Evolutionary conservation across 2,797 vertebrate species (phyloP).

Genomic region (Aselliscus stoliczkanus): DNA sequence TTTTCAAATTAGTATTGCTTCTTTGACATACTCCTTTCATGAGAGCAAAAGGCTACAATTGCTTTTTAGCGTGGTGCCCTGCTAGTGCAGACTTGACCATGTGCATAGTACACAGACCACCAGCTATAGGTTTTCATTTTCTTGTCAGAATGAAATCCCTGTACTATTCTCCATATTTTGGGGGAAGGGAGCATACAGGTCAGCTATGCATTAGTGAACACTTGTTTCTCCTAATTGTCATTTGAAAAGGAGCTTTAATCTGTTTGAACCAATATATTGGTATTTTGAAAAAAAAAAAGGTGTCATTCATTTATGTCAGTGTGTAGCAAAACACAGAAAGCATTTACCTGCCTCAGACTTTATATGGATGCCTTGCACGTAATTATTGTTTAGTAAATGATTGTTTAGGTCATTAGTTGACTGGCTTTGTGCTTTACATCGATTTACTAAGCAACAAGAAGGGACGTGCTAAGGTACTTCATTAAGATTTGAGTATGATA

Average conservation of each 20-base stretch:
- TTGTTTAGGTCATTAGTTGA: neutral
- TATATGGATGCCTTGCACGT: neutral
- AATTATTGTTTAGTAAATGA: neutral
- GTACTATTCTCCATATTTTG: neutral
- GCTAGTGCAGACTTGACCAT: neutral
- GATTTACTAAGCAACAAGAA: neutral
- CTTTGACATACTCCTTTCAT: slow-evolving; percentile 16
- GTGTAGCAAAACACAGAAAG: neutral
- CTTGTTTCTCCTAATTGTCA: neutral
- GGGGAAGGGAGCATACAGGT: neutral
- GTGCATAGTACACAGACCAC: neutral
- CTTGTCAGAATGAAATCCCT: slow-evolving; percentile 23
- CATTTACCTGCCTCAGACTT: neutral
- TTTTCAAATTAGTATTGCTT: neutral
- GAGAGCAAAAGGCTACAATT: neutral
- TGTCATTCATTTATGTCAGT: neutral
- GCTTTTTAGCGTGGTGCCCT: neutral
- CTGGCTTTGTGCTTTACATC: neutral
- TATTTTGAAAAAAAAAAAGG: neutral
- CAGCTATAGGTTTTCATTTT: neutral
- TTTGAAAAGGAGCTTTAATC: slow-evolving; percentile 25
- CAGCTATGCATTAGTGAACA: neutral
- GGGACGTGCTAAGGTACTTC: neutral
- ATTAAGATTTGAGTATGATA: neutral
- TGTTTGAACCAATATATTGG: neutral